Conservation (phyloP, 2,797 vertebrate genomes). For the Acrossocheilus wenchowensis region DNA sequence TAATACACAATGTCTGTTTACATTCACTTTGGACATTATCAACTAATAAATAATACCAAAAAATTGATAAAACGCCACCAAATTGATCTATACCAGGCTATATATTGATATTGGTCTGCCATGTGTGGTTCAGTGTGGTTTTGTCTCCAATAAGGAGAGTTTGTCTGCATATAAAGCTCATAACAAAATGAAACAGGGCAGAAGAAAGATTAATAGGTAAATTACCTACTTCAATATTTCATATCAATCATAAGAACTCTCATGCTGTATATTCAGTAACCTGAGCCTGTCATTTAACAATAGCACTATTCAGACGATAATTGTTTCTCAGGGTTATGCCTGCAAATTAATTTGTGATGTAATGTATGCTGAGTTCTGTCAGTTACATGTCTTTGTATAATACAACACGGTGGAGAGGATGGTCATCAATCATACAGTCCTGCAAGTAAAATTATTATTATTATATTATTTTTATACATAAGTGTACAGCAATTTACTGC, state of each 20-base stretch:
- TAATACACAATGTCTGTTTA: constrained; percentile 16
- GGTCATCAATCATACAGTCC: neutral
- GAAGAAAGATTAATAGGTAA: neutral
- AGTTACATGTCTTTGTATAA: neutral
- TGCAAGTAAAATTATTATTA: neutral
- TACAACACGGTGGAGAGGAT: neutral
- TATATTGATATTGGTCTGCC: neutral
- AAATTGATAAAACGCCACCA: neutral
- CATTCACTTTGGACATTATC: neutral
- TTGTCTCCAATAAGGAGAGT: neutral
- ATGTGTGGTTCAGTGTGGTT: neutral
- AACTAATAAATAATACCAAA: neutral
- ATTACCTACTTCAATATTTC: neutral
- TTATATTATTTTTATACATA: neutral
- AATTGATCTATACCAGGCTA: neutral
- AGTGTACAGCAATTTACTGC: neutral
- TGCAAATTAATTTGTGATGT: neutral
- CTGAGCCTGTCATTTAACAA: neutral
- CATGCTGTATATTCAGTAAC: neutral
- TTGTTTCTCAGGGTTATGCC: neutral
- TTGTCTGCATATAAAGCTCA: neutral
- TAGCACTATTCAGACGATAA: neutral
- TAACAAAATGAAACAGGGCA: neutral
- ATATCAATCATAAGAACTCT: neutral
- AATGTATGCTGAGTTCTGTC: neutral